Evolutionary conservation across 2,888 invertebrate species (phyloP), one percentile per base, ranked within the genome.

Genomic region (Drosophila prolongata): DNA sequence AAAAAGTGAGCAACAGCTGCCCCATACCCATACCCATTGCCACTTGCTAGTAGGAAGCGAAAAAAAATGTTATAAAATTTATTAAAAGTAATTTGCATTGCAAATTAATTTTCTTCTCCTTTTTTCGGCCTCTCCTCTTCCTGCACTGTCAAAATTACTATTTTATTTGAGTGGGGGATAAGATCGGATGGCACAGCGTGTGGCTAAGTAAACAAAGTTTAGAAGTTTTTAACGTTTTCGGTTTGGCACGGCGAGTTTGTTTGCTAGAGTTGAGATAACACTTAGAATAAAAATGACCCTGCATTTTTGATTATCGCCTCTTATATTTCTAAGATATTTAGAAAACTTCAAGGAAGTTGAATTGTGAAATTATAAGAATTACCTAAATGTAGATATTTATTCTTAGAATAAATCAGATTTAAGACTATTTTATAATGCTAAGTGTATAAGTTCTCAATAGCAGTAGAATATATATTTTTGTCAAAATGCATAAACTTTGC

Each of bases 61-160:
- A n/a, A 47, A 59, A 58, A 64, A 76, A 59, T 64, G 58, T 59
- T 59, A 59, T 59, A 59, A 59, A 59, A 59, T 59, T 59, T 59
- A 59, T 59, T 59, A 84, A 73, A 81, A 80, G 75, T 82, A 80
- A 80, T 80, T 80, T 80, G 82, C 85, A 80, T 79, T 82, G 79
- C 82, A 80, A 84, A 85, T 85, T 77, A 80, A 77, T 82, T 80
- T 85, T 81, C 76, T 70, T 79, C 69, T 65, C 77, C 69, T 84
- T 78, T 75, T 59, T 67, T 44, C 19, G 44, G 75, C 40, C 53
- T 35, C 55, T 37, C 44, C 42, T 16, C 14, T 30, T 27, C 35
- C 43, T 6, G 46, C 35, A 27, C 77, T 67, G 61, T 70, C 77
- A 61, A 79, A 79, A 81, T 82, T 77, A 85, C 85, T 79, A 79